Percentiles rank a stretch among this genome's conserved stretches.
Conservation (phyloP, 1,140 invertebrate genomes). For the Tetragnatha versicolor region DNA sequence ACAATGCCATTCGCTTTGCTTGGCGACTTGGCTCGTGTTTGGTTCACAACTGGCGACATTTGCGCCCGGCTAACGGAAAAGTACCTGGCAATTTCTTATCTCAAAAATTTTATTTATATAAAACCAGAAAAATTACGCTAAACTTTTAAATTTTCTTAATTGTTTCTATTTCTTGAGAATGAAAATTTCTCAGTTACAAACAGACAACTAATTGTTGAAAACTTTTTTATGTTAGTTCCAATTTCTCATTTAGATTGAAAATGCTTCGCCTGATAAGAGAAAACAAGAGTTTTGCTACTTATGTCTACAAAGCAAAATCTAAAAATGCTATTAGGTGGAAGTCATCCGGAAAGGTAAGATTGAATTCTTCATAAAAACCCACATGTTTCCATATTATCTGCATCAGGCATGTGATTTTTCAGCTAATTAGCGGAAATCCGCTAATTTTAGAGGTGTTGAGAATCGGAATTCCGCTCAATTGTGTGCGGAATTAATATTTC, state of each 20-base stretch:
- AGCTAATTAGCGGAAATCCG: neutral
- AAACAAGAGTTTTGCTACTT: slow-evolving; percentile 5
- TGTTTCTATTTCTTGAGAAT: too few species aligned
- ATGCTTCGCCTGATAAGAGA: slow-evolving; percentile 6
- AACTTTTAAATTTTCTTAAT: too few species aligned
- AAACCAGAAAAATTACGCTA: too few species aligned
- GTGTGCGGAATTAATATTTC: neutral
- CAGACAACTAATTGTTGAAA: too few species aligned
- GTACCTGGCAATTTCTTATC: too few species aligned
- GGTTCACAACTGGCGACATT: too few species aligned
- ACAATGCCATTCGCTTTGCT: too few species aligned
- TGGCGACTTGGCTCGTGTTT: too few species aligned
- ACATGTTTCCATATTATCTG: neutral
- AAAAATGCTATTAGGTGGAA: neutral
- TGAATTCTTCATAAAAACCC: neutral
- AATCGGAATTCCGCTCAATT: neutral
- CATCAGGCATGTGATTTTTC: neutral
- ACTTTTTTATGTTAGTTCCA: neutral
- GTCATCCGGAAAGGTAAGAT: slow-evolving; percentile 35
- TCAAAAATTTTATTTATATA: too few species aligned
- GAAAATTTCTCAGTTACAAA: too few species aligned
- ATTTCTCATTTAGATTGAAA: slow-evolving; percentile 24
- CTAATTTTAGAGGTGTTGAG: neutral
- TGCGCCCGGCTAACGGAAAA: too few species aligned
- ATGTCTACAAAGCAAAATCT: slow-evolving; percentile 40